Evolutionary conservation across 2,797 vertebrate genomes (phyloP).

Genomic region (Staurois parvus): DNA sequence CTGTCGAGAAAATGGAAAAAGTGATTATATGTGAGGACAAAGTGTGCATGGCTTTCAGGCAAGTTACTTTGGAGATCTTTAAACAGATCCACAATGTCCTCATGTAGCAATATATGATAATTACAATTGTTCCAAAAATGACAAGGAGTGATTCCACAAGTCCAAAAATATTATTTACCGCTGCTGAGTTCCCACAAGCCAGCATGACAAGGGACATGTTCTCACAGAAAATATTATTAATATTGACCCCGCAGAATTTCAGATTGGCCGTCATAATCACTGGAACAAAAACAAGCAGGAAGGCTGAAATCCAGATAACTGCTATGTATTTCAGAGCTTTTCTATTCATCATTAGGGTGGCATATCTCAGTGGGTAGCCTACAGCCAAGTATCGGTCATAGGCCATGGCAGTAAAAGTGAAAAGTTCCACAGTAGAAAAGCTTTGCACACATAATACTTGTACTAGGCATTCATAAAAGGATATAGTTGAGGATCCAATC

Average conservation of each 20-base stretch:
- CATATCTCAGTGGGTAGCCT: conserved; percentile 25
- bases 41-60: conserved; percentile 4
- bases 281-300: background rate
- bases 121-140: background rate
- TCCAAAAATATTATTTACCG: conserved; percentile 21
- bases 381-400: conserved; percentile 42
- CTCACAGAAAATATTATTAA: conserved; percentile 50
- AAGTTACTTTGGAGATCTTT: background rate
- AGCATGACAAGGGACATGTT: conserved; percentile 44
- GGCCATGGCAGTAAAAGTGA: conserved; percentile 34
- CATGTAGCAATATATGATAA: conserved; percentile 33
- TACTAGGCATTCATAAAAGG: background rate
- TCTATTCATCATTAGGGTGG: conserved; percentile 21
- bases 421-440: conserved; percentile 7
- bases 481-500: background rate
- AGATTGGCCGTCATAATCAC: conserved; percentile 13
- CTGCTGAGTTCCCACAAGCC: conserved; percentile 6
- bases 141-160: background rate
- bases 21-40: conserved; percentile 27
- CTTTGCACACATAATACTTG: conserved; percentile 23
- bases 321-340: conserved; percentile 4
- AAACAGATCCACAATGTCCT: conserved; percentile 31
- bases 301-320: background rate
- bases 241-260: conserved; percentile 19
- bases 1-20: conserved; percentile 15